Evolutionary conservation across 92 coral and sea anemone genomes (phyloP).

Genomic region (Zoanthus sociatus): DNA sequence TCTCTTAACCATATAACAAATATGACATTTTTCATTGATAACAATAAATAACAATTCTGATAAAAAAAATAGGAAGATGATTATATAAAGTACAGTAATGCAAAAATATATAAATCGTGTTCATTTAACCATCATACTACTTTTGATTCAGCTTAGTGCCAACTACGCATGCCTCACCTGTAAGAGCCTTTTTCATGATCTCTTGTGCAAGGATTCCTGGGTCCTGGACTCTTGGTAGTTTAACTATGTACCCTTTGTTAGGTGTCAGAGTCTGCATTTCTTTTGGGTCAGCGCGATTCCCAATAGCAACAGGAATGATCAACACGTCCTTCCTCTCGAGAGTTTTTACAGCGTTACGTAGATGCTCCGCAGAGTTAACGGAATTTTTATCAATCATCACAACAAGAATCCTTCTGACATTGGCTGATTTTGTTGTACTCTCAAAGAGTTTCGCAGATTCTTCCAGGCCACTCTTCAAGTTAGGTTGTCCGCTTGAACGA

Average conservation of each 20-base stretch:
- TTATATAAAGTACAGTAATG: too few species aligned
- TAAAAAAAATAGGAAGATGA: too few species aligned
- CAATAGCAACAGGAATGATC: conserved; percentile 83
- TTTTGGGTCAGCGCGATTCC: conserved; percentile 55
- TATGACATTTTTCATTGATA: too few species aligned
- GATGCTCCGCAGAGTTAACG: conserved; percentile 29
- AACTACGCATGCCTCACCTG: conserved; percentile 49
- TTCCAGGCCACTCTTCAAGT: conserved; percentile 74
- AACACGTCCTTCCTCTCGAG: conserved; percentile 71
- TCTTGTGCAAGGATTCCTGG: conserved; percentile 70
- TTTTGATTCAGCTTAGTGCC: too few species aligned
- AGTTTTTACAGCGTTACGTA: conserved; percentile 55
- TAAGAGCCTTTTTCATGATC: conserved; percentile 73
- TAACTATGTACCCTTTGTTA: conserved; percentile 62
- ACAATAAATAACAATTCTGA: too few species aligned
- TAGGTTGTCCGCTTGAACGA: conserved; percentile 53
- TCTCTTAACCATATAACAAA: too few species aligned
- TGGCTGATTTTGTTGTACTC: conserved; percentile 59
- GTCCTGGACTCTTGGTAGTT: conserved; percentile 58
- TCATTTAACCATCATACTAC: too few species aligned
- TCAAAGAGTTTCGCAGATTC: conserved; percentile 61
- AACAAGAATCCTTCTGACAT: conserved; percentile 76
- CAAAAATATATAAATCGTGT: too few species aligned
- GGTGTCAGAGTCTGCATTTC: conserved; percentile 66
- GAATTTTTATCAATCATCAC: conserved; percentile 64